phyloP scores from a whole-genome alignment of 2,888 invertebrate species.

The Crematogaster levior region DNA sequence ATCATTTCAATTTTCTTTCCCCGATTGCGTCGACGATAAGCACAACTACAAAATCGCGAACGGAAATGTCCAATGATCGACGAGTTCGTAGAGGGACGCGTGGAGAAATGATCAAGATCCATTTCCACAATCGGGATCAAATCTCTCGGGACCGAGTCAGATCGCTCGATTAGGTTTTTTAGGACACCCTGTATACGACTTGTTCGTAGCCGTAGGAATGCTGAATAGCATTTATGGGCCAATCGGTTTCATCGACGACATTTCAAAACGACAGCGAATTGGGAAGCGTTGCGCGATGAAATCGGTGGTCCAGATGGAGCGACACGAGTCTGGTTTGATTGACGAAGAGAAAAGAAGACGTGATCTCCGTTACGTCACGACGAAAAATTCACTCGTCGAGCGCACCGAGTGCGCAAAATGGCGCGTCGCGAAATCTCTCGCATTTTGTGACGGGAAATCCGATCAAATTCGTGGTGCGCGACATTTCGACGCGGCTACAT shows the following conservation, averaged over 20 bases:
- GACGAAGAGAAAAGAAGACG: slow-evolving; percentile 15
- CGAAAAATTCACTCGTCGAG: slow-evolving; percentile 2
- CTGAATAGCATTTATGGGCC: neutral
- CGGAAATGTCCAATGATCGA: too few species aligned
- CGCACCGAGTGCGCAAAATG: slow-evolving; percentile 24
- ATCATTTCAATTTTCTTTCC: neutral
- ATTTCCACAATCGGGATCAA: too few species aligned
- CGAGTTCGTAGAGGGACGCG: neutral
- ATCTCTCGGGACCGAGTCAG: too few species aligned
- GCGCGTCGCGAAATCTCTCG: slow-evolving; percentile 12
- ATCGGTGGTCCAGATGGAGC: neutral
- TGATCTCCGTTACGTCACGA: slow-evolving; percentile 46
- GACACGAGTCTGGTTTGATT: neutral
- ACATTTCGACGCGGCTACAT: neutral
- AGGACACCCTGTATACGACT: slow-evolving; percentile 20
- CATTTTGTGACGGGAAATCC: neutral
- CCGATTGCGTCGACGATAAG: too few species aligned
- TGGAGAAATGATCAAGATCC: neutral
- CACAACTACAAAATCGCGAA: too few species aligned
- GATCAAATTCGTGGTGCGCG: neutral
- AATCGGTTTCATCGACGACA: neutral
- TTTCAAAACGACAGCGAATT: neutral
- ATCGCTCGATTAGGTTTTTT: too few species aligned
- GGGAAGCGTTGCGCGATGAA: neutral
- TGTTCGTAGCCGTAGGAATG: slow-evolving; percentile 15